Conservation (phyloP, 2,888 invertebrate species). For the Scaptomyza caliginosa region DNA sequence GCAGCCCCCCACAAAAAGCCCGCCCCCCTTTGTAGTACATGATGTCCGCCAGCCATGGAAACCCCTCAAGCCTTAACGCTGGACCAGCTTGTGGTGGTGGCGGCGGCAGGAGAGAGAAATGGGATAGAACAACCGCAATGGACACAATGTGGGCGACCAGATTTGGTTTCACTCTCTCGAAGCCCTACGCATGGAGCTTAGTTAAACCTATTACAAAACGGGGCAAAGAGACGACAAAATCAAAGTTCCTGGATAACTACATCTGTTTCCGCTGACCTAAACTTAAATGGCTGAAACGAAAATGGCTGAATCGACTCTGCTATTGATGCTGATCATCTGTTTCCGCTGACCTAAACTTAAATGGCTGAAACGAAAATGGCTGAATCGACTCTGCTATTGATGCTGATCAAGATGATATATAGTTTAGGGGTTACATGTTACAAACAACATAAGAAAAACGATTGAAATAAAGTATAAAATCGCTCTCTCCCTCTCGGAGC, state of each 20-base stretch:
- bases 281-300: too few relatives aligned
- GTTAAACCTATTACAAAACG: background rate
- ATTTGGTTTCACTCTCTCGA: slow-evolving; percentile 36
- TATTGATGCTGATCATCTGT: too few relatives aligned
- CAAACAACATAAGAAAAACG: too few relatives aligned
- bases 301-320: too few relatives aligned
- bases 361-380: too few relatives aligned
- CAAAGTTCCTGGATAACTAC: background rate
- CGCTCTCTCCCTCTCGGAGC: too few relatives aligned
- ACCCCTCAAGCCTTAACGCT: slow-evolving; percentile 45
- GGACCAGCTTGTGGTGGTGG: slow-evolving; percentile 4
- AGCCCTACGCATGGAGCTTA: slow-evolving; percentile 33
- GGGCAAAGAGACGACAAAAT: background rate
- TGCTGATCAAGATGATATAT: too few relatives aligned
- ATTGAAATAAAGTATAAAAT: too few relatives aligned
- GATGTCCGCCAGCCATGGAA: slow-evolving; percentile 40
- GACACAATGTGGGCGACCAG: slow-evolving; percentile 27
- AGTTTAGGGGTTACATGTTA: too few relatives aligned
- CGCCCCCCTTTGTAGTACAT: slow-evolving; percentile 6
- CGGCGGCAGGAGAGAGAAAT: background rate
- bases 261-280: too few relatives aligned
- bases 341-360: too few relatives aligned
- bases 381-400: too few relatives aligned
- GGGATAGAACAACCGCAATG: slow-evolving; percentile 33
- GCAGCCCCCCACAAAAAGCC: background rate